Evolutionary conservation across 2,797 vertebrate species (phyloP), one percentile per base, ranked within the genome.

Genomic region (Denticeps clupeoides): DNA sequence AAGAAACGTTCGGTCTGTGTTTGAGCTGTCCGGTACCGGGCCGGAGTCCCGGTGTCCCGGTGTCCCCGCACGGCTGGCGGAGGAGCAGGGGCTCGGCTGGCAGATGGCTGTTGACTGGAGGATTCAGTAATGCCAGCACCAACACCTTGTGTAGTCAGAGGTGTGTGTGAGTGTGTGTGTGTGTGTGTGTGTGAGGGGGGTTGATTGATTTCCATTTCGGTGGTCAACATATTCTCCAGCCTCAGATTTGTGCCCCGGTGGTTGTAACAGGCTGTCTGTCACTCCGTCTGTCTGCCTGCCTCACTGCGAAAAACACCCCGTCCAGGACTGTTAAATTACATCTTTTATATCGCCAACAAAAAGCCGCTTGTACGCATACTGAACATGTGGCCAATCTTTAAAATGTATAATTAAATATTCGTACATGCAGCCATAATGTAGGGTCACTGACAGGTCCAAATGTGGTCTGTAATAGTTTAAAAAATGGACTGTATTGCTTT

Each of bases 101-200:
- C 56, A 65, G 63, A 65, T 65, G 63, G 59, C 22, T 50, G 41
- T 46, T 53, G 54, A 38, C 50, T 61, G 53, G 32, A 41, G 45
- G 41, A 44, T 33, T 38, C 28, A 15, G 12, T 19, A 41, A 11
- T 12, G 49, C 49, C 53, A 56, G 50, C 18, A 51, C 41, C 10
- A 18, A 35, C 38, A 26, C 53, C 2, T 48, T 40, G 13, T 32
- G 45, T 45, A 41, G 19, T 31, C 16, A 29, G 37, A 51, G 23
- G 31, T 4, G 16, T 18, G 18, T 16, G 13, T 11, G n/a, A n/a
- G n/a, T n/a, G n/a, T n/a, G n/a, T n/a, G n/a, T 35, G 10, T 11
- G 35, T 12, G 19, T 40, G 25, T 47, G 37, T 31, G 16, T n/a
- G 33, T 25, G 10, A n/a, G 42, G 47, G 28, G 45, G 35, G n/a